These are phyloP conservation scores for Morphnarchus princeps DNA, from an alignment of 2,113 vertebrate species.

Conservation along the genomic window DNA sequence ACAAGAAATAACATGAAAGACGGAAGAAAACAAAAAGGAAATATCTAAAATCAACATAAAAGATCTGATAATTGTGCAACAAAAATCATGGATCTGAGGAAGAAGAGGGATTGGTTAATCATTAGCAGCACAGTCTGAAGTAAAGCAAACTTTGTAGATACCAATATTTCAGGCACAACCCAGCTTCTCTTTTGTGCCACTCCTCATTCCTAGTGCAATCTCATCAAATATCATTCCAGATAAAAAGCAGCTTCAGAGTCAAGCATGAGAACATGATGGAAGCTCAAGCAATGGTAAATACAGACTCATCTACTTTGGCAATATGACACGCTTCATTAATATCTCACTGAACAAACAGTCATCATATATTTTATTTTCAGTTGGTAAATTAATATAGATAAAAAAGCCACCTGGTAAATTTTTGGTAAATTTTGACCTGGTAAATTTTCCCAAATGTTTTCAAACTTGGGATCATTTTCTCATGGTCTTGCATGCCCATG, in stretches of 20 bases:
- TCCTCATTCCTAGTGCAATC: constrained; percentile 19
- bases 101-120: not conserved
- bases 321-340: not conserved
- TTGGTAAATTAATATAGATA: not conserved
- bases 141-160: not conserved
- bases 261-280: not conserved
- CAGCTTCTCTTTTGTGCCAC: not conserved
- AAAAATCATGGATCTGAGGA: not conserved
- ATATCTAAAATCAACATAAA: not conserved
- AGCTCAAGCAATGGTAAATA: not conserved
- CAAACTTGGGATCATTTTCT: not conserved
- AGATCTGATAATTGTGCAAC: constrained; percentile 12
- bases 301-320: not conserved
- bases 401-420: not conserved
- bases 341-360: not conserved
- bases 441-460: not conserved
- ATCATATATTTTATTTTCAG: not conserved
- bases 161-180: not conserved
- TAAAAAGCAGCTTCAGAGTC: not conserved
- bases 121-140: not conserved
- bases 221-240: not conserved
- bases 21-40: not conserved
- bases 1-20: not conserved
- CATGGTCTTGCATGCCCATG: rapidly evolving
- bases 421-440: not conserved